These are phyloP conservation scores for Phoeniculus purpureus DNA, from an alignment of 2,797 vertebrate genomes.

Conservation along the genomic window DNA sequence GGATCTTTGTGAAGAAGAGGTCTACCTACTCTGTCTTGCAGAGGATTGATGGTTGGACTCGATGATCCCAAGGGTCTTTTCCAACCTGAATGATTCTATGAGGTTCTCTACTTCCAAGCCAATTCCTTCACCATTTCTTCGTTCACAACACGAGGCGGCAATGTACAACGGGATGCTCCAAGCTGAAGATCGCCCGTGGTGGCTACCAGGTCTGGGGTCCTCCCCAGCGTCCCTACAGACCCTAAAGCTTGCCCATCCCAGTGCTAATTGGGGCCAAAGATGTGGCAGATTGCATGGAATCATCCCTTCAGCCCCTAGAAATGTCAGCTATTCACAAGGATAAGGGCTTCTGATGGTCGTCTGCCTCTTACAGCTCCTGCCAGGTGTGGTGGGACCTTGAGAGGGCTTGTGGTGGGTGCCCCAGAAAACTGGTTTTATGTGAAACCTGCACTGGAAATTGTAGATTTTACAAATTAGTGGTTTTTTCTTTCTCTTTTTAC, in stretches of 20 bases:
- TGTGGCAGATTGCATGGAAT: neutral
- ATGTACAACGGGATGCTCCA: neutral
- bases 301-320: neutral
- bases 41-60: neutral
- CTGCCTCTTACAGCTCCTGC: neutral
- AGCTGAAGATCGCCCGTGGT: accelerated
- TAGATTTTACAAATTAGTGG: neutral
- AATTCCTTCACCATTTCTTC: neutral
- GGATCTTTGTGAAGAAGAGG: neutral
- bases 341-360: neutral
- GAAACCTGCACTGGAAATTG: neutral
- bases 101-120: neutral
- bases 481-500: neutral
- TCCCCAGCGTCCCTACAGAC: neutral
- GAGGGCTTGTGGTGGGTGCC: neutral
- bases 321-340: neutral
- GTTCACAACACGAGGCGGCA: neutral
- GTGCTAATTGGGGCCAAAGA: neutral
- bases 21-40: neutral
- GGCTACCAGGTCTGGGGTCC: neutral
- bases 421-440: neutral
- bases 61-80: no score
- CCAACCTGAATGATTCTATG: no score
- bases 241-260: neutral
- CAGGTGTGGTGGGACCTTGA: neutral